Evolutionary conservation across 2,888 invertebrate species (phyloP), one percentile per base, ranked within the genome.

Genomic region (Hemistola chrysoprasaria): DNA sequence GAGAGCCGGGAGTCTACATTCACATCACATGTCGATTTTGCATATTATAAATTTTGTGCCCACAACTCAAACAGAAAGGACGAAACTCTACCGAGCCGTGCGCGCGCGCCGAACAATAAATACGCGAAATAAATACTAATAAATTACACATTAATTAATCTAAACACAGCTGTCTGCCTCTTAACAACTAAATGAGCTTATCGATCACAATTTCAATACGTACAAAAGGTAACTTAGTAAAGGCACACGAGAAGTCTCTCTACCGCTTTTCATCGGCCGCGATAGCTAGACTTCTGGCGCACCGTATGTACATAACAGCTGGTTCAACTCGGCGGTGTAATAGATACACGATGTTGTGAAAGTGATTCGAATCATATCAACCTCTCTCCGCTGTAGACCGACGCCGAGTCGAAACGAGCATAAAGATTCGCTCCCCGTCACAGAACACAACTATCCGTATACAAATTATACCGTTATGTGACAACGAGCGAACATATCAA

Each of bases 41-140:
- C 68, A 71, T 74, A 11, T 28, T 22, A 54, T 62, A 64, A 54
- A 52, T 60, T 80, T 87, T 87, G 87, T 87, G 87, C 87, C 71
- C 67, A 85, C 86, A 87, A 87, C 86, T 87, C 84, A 62, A 73
- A 87, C 87, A 85, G 75, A 71, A 63, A 61, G 66, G 76, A 79
- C 66, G 76, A 77, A 81, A 84, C 86, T 78, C 80, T 45, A 60
- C 71, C 78, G 60, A 73, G 64, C 53, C 72, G 68, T 64, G 69
- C 56, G 76, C 78, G 74, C 75, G 62, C 58, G 34, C 46, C 54
- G 41, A 52, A 76, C 65, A 78, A 78, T 81, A 82, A 81, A 77
- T 79, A 83, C 76, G 71, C 76, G 73, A 64, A 73, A 77, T 75
- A 75, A 77, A 71, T 71, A 73, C 65, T 62, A 78, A 82, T 78